A percentile compares a stretch with the other conserved stretches of the same genome.
These are phyloP conservation scores for Proales similis DNA, from an alignment of 1,140 invertebrate species.

Conservation along the genomic window DNA sequence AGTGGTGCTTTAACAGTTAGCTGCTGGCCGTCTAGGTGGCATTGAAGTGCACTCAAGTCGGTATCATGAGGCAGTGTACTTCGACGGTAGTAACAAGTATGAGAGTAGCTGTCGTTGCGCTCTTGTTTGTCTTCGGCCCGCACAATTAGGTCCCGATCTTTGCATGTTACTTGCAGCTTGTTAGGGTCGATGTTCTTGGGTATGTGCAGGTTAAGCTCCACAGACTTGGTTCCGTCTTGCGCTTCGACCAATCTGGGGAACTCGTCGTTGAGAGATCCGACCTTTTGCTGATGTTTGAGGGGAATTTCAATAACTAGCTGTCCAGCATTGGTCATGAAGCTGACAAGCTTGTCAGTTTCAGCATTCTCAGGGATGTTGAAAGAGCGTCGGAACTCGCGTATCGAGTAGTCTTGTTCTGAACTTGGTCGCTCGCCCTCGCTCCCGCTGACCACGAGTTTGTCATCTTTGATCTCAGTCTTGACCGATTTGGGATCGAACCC, in stretches of 20 bases:
- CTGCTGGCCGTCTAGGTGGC: constrained; percentile 4
- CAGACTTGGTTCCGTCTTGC: constrained; percentile 13
- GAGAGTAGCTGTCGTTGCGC: constrained; percentile 18
- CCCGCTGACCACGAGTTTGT: constrained; percentile 5
- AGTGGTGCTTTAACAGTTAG: constrained; percentile 12
- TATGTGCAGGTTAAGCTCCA: constrained; percentile 3
- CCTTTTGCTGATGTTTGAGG: no score
- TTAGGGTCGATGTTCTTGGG: constrained; percentile 28
- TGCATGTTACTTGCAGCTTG: constrained; percentile 31
- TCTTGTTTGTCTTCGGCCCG: constrained; percentile 33
- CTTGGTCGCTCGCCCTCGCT: not conserved
- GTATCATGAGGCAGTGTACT: constrained; percentile 14
- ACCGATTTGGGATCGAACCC: constrained; percentile 29
- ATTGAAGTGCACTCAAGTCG: constrained; percentile 16
- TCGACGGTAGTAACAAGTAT: constrained; percentile 13
- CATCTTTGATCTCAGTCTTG: not conserved
- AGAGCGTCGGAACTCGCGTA: constrained; percentile 8
- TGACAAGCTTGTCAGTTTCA: constrained; percentile 26
- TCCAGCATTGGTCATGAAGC: constrained; percentile 14
- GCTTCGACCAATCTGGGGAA: constrained; percentile 6
- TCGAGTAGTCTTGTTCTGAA: no score
- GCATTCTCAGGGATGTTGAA: constrained; percentile 26
- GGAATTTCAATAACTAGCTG: constrained; percentile 34
- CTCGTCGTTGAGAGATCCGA: no score
- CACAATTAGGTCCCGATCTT: constrained; percentile 22